A percentile compares a stretch with the other conserved stretches of the same genome.
phyloP scores from a whole-genome alignment of 2,888 invertebrate species.

The Thecocarcelia acutangulata region DNA sequence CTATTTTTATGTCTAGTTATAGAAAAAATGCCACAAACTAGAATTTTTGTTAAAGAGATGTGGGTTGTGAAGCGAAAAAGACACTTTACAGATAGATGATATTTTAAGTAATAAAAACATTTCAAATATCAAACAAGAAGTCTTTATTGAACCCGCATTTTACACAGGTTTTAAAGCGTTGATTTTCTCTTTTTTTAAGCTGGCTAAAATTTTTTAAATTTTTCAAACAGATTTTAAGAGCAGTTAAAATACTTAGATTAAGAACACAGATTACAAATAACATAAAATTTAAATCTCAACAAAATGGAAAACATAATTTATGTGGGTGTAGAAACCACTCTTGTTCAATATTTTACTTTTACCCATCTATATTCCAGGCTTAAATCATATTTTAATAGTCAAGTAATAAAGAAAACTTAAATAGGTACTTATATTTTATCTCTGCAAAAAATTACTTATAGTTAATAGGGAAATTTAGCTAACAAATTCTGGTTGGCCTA shows the following conservation, averaged over 20 bases:
- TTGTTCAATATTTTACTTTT: too few relatives aligned
- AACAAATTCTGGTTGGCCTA: too few relatives aligned
- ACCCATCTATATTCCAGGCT: too few relatives aligned
- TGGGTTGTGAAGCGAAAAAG: constrained; percentile 24
- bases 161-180: constrained; percentile 6
- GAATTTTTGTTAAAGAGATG: constrained; percentile 42
- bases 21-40: constrained; percentile 24
- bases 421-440: too few relatives aligned
- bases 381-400: too few relatives aligned
- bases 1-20: constrained; percentile 10
- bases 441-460: too few relatives aligned
- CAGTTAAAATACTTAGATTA: not conserved
- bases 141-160: constrained; percentile 39
- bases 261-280: too few relatives aligned
- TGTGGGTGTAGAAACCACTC: too few relatives aligned
- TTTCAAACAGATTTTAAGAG: not conserved
- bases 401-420: too few relatives aligned
- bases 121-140: constrained; percentile 21
- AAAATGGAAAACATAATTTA: too few relatives aligned
- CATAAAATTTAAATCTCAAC: too few relatives aligned
- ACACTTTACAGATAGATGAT: constrained; percentile 32
- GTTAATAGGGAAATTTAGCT: too few relatives aligned
- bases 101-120: constrained; percentile 35
- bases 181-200: constrained; percentile 9
- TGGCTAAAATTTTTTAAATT: constrained; percentile 8